These are phyloP conservation scores for Neuroterus valhalla DNA, from an alignment of 1,140 invertebrate species.

Conservation along the genomic window DNA sequence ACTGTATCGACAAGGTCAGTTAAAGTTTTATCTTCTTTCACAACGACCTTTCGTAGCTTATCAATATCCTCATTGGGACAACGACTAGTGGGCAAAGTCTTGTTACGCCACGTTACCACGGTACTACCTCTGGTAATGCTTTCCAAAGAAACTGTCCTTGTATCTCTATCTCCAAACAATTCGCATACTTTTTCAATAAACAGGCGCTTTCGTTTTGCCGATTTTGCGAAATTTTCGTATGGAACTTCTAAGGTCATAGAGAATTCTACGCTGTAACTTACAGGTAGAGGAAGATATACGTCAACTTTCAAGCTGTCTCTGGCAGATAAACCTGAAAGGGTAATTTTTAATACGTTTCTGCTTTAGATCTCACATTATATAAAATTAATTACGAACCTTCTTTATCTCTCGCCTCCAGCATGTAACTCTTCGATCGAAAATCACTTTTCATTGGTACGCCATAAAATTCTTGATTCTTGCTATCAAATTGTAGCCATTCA, in stretches of 20 bases:
- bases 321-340: slow-evolving; percentile 73
- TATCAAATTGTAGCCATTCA: slow-evolving; percentile 94
- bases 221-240: slow-evolving; percentile 83
- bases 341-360: too few relatives aligned
- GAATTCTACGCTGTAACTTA: slow-evolving; percentile 82
- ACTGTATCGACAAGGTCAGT: slow-evolving; percentile 81
- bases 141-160: slow-evolving; percentile 82
- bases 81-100: slow-evolving; percentile 78
- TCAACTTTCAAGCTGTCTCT: slow-evolving; percentile 88
- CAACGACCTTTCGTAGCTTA: slow-evolving; percentile 81
- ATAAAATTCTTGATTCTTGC: slow-evolving; percentile 91
- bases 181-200: slow-evolving; percentile 85
- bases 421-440: slow-evolving; percentile 84
- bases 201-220: slow-evolving; percentile 81
- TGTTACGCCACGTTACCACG: slow-evolving; percentile 88
- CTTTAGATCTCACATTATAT: slow-evolving; percentile 22
- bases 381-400: slow-evolving; percentile 51
- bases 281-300: slow-evolving; percentile 77
- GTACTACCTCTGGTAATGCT: slow-evolving; percentile 76
- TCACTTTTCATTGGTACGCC: slow-evolving; percentile 85
- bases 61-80: slow-evolving; percentile 87
- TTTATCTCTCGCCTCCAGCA: slow-evolving; percentile 78
- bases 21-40: slow-evolving; percentile 78
- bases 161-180: slow-evolving; percentile 85
- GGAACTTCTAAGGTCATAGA: slow-evolving; percentile 85